phyloP scores from a whole-genome alignment of 2,888 invertebrate genomes.

The Lucinisca nassula region DNA sequence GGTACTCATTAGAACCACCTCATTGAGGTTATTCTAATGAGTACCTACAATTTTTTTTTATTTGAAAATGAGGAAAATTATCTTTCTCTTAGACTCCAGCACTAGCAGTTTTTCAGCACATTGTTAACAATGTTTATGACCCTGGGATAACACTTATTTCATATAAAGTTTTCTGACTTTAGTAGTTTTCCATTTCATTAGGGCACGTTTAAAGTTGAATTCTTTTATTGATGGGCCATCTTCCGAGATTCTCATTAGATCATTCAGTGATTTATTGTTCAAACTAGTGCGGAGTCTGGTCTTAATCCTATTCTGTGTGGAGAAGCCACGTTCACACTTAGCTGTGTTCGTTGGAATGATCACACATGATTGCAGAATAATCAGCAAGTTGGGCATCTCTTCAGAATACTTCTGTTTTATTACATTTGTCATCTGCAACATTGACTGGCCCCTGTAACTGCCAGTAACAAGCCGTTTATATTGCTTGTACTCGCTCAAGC shows the following conservation, averaged over 20 bases:
- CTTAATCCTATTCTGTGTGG: slow-evolving; percentile 39
- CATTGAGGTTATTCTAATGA: too few species aligned
- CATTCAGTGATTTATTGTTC: background rate
- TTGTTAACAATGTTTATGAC: too few species aligned
- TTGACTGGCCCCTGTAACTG: background rate
- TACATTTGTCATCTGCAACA: background rate
- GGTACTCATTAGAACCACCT: too few species aligned
- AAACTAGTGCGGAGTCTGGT: slow-evolving; percentile 11
- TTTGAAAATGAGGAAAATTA: too few species aligned
- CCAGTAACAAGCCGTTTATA: slow-evolving; percentile 19
- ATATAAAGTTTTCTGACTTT: background rate
- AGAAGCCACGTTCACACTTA: slow-evolving; percentile 50
- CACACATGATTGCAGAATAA: slow-evolving; percentile 10
- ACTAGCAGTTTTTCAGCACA: too few species aligned
- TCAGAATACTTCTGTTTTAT: background rate
- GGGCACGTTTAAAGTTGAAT: slow-evolving; percentile 10
- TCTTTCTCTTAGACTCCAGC: too few species aligned
- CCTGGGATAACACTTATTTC: too few species aligned
- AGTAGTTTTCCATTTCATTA: slow-evolving; percentile 8
- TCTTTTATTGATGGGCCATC: slow-evolving; percentile 22
- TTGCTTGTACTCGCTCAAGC: slow-evolving; percentile 11
- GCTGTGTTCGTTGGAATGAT: slow-evolving; percentile 19
- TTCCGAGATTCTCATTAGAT: slow-evolving; percentile 36
- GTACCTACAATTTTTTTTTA: too few species aligned
- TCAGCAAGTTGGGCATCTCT: slow-evolving; percentile 10